A percentile compares a stretch with the other conserved stretches of the same genome.
phyloP scores from a whole-genome alignment of 1,140 invertebrate genomes.

The Drosophila micromelanica region DNA sequence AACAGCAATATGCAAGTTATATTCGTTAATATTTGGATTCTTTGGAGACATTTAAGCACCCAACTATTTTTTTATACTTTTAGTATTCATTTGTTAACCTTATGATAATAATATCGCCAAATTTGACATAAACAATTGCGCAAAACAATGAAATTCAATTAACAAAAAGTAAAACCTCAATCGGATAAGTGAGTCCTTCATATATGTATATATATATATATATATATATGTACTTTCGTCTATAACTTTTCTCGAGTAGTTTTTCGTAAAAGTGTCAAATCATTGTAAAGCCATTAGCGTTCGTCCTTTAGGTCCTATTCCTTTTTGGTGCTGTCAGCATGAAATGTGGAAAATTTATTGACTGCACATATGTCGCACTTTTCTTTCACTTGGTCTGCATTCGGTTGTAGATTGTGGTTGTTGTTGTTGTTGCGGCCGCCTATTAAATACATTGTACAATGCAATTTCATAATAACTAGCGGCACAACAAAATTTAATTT shows the following conservation, averaged over 20 bases:
- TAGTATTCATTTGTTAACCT: background rate
- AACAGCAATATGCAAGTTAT: no score
- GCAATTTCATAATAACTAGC: constrained; percentile 22
- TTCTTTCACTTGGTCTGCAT: constrained; percentile 50
- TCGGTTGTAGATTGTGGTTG: constrained; percentile 1
- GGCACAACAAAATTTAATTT: constrained; percentile 72
- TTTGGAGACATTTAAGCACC: no score
- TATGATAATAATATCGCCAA: constrained; percentile 66
- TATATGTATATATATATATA: background rate
- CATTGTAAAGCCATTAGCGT: constrained; percentile 79
- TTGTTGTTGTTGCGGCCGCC: constrained; percentile 23
- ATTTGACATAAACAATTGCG: constrained; percentile 72
- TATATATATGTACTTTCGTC: background rate
- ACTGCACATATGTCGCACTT: constrained; percentile 80
- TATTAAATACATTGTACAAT: constrained; percentile 24
- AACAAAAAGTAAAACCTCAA: constrained; percentile 22
- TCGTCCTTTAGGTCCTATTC: constrained; percentile 20
- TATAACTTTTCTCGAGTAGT: constrained; percentile 9
- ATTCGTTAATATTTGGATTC: no score
- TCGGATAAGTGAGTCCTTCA: no score
- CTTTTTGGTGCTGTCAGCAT: constrained; percentile 65
- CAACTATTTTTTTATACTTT: no score
- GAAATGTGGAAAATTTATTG: constrained; percentile 80
- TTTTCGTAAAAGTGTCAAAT: constrained; percentile 55
- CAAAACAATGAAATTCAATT: constrained; percentile 67